Evolutionary conservation across 2,797 vertebrate genomes (phyloP), one percentile per base, ranked within the genome.

Genomic region (Nyctibius grandis): DNA sequence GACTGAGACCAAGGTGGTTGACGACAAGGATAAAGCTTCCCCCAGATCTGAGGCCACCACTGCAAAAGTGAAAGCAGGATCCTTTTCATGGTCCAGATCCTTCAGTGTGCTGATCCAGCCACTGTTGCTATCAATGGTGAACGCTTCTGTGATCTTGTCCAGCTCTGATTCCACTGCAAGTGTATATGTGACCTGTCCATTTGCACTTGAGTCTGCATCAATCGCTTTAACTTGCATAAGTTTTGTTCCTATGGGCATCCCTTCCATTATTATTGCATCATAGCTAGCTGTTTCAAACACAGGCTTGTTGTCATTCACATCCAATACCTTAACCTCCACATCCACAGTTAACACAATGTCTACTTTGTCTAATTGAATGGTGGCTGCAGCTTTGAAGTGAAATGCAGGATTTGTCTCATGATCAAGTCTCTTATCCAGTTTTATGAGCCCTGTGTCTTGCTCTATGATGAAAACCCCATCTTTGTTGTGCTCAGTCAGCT

Each of bases 221-320:
- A 93, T 38, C 0, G 99, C 99, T 96, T 98, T 98, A 83, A 99
- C 98, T 95, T 99, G 99, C 33, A 99, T 98, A 29, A 99, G 98
- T 93, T 97, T 99, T 47, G 99, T 99, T 91, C 99, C 99, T 28
- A 98, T 78, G 5, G 99, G 96, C 98, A 99, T 99, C 56, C 99
- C 99, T 93, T 99, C 99, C 98, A 99, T 99, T 84, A 99, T 96
- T 28, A 99, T 97, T 20, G 99, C 98, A 54, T 99, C 98, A 20
- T 99, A 99, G 65, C 93, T 98, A 54, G 97, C 96, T 1, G 99
- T 96, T 83, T 99, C 99, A 98, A 99, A 99, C 20, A 97, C 89
- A n/a, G 99, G 99, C 76, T 98, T 99, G 97, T 99, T 99, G 97
- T 99, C 99, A 88, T 99, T 99, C 36, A 99, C 68, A 96, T 99